phyloP scores from a whole-genome alignment of 2,797 vertebrate genomes.

The Enteromius paludinosus region DNA sequence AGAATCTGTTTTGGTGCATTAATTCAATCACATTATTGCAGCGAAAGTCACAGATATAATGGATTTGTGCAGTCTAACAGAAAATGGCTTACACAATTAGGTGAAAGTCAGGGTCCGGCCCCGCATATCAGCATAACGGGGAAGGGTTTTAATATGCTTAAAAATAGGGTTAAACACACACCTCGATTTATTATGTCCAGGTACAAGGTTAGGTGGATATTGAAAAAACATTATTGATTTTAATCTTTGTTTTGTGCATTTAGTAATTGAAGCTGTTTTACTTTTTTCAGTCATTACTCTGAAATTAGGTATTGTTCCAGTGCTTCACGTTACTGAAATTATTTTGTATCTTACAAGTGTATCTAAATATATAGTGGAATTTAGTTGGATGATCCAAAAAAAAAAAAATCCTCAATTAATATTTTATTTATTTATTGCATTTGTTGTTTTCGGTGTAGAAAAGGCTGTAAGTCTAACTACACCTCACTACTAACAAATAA shows the following conservation, averaged over 20 bases:
- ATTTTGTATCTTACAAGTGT: background rate
- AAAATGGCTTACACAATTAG: constrained; percentile 99
- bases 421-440: background rate
- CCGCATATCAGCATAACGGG: constrained; percentile 84
- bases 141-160: constrained; percentile 85
- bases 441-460: background rate
- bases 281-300: background rate
- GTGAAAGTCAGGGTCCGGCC: constrained; percentile 85
- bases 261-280: constrained; percentile 66
- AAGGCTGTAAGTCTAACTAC: constrained; percentile 1
- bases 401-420: background rate
- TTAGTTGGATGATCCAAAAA: too few relatives aligned
- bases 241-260: too few relatives aligned
- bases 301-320: background rate
- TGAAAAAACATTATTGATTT: constrained; percentile 86
- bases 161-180: constrained; percentile 71
- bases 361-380: background rate
- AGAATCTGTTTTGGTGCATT: constrained; percentile 87
- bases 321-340: background rate
- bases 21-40: constrained; percentile 93
- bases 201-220: constrained; percentile 76
- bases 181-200: constrained; percentile 78
- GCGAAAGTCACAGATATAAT: constrained; percentile 91
- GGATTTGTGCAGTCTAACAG: constrained; percentile 99
- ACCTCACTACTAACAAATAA: constrained; percentile 26